A percentile compares a stretch with the other conserved stretches of the same genome.
phyloP scores from a whole-genome alignment of 1,140 invertebrate genomes.

The Physella acuta region DNA sequence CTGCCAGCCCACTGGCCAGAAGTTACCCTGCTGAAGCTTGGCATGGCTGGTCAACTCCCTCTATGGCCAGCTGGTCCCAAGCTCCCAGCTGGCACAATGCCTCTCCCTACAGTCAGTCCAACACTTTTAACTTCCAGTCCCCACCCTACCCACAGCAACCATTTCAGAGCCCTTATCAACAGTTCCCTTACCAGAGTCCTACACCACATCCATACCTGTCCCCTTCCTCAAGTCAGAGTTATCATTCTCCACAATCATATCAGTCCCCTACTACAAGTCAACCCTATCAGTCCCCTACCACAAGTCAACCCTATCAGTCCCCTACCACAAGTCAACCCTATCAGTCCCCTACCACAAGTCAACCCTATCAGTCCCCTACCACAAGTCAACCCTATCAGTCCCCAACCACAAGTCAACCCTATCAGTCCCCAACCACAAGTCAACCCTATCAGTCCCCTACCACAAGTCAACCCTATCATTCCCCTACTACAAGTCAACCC shows the following conservation, averaged over 20 bases:
- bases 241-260: neutral
- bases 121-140: conserved; percentile 2
- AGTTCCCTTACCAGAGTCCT: conserved; percentile 10
- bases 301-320: conserved; percentile 8
- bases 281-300: conserved; percentile 13
- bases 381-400: no score
- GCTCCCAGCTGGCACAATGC: neutral
- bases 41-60: no score
- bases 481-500: no score
- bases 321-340: neutral
- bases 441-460: no score
- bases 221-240: neutral
- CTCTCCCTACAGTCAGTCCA: neutral
- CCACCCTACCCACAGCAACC: conserved; percentile 23
- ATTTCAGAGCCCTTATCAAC: conserved; percentile 19
- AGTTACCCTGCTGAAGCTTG: no score
- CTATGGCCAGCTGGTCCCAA: no score
- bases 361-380: no score
- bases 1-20: no score
- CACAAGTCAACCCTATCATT: no score
- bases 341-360: no score
- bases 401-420: no score
- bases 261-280: conserved; percentile 8
- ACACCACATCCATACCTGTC: conserved; percentile 14
- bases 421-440: no score